Evolutionary conservation across 92 coral and sea anemone genomes (phyloP).

Genomic region (Plumapathes pennacea): DNA sequence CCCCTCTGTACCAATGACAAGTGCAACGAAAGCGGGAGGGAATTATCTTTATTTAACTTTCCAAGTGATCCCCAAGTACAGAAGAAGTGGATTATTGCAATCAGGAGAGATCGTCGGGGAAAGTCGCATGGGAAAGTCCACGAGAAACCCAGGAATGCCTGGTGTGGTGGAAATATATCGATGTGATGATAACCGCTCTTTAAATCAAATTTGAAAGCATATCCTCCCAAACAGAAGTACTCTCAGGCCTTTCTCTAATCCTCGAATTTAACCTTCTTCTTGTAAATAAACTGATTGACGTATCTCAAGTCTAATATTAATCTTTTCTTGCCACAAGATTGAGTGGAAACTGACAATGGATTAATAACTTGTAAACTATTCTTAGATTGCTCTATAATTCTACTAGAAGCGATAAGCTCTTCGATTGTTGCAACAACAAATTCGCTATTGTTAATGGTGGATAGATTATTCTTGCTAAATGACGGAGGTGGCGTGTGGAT

Average conservation of each 20-base stretch:
- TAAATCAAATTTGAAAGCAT: constrained; percentile 6
- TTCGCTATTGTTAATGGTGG: constrained; percentile 17
- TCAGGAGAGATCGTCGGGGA: too few species aligned
- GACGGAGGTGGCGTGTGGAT: constrained; percentile 23
- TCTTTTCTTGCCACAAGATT: constrained; percentile 24
- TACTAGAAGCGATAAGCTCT: constrained; percentile 7
- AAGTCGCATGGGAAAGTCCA: constrained; percentile 8
- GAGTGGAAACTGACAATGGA: constrained; percentile 35
- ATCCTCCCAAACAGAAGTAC: constrained; percentile 19
- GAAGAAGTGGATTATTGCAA: too few species aligned
- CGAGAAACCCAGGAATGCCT: constrained; percentile 10
- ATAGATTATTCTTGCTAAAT: constrained; percentile 19
- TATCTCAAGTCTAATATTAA: constrained; percentile 38
- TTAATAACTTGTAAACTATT: constrained; percentile 9
- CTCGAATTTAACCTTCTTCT: constrained; percentile 35
- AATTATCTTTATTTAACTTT: too few species aligned
- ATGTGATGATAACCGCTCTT: constrained; percentile 8
- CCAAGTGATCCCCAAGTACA: too few species aligned
- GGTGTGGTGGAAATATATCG: constrained; percentile 2
- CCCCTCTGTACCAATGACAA: too few species aligned
- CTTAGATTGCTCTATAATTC: constrained; percentile 11
- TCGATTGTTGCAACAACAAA: constrained; percentile 27
- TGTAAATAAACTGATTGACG: constrained; percentile 17
- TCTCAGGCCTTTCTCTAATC: constrained; percentile 26
- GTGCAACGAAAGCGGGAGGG: too few species aligned